Conservation (phyloP, 2,797 vertebrate species). For the Melanotaenia pygmaea region DNA sequence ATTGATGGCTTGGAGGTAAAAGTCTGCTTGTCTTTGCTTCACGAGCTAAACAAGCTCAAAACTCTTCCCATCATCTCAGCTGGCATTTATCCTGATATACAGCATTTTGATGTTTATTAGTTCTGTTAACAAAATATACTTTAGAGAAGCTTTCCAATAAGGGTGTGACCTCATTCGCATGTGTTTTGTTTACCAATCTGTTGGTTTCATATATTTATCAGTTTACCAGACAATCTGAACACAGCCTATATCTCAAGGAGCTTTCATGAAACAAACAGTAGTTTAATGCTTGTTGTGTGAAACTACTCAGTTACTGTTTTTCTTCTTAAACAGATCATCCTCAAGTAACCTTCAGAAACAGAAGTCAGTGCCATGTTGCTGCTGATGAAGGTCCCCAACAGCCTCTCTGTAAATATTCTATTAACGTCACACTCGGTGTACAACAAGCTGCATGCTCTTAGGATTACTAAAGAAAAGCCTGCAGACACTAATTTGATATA, state of each 20-base stretch:
- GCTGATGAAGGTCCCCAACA: conserved; percentile 83
- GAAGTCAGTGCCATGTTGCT: conserved; percentile 89
- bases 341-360: conserved; percentile 93
- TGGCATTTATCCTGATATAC: too few relatives aligned
- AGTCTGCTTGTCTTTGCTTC: too few relatives aligned
- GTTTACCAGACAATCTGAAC: neutral
- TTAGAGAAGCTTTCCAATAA: neutral
- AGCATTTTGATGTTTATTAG: too few relatives aligned
- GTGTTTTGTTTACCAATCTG: neutral
- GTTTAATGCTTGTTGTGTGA: conserved; percentile 25
- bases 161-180: neutral
- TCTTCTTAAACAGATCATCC: conserved; percentile 93
- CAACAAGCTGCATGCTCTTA: conserved; percentile 91
- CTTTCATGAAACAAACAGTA: conserved; percentile 4
- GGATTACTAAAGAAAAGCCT: conserved; percentile 79
- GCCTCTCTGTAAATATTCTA: conserved; percentile 71
- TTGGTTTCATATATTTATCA: neutral
- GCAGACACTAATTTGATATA: conserved; percentile 61
- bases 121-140: neutral
- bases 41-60: too few relatives aligned
- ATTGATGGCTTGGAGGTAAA: too few relatives aligned
- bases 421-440: conserved; percentile 53
- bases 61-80: too few relatives aligned
- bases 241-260: neutral
- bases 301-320: conserved; percentile 57